phyloP scores from a whole-genome alignment of 2,797 vertebrate species.

The Carcharodon carcharias region DNA sequence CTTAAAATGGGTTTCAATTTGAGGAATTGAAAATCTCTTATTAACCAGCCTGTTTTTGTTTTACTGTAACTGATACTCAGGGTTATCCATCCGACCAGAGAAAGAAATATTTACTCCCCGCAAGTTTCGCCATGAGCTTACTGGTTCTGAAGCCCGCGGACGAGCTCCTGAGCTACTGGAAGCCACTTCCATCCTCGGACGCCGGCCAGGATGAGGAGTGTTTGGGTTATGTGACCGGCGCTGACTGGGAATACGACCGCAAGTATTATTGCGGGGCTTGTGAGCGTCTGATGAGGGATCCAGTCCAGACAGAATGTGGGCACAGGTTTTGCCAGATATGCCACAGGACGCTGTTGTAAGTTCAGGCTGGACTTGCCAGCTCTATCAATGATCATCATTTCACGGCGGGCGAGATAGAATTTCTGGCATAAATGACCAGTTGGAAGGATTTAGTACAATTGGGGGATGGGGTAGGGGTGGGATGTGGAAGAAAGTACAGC shows the following conservation, averaged over 20 bases:
- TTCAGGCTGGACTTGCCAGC: not conserved
- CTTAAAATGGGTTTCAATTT: not conserved
- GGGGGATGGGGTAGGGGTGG: too few relatives aligned
- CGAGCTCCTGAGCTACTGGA: not conserved
- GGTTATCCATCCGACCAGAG: not conserved
- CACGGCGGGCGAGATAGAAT: not conserved
- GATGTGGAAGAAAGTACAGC: too few relatives aligned
- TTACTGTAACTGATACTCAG: not conserved
- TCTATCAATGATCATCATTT: not conserved
- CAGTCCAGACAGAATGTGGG: not conserved
- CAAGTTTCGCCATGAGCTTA: not conserved
- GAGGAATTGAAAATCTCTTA: not conserved
- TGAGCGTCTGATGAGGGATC: not conserved
- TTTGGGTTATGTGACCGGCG: not conserved
- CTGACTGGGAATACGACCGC: not conserved
- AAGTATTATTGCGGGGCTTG: not conserved
- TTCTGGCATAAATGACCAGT: not conserved
- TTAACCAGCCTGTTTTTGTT: not conserved
- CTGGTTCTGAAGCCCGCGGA: not conserved
- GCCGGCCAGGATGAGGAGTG: not conserved
- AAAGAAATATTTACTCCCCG: too few relatives aligned
- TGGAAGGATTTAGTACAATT: not conserved
- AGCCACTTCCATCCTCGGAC: fast-evolving
- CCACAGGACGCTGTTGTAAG: not conserved
- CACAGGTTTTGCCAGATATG: not conserved